Base-by-base conservation (phyloP, 2,113 vertebrate species). In the Varanus salvator region DNA sequence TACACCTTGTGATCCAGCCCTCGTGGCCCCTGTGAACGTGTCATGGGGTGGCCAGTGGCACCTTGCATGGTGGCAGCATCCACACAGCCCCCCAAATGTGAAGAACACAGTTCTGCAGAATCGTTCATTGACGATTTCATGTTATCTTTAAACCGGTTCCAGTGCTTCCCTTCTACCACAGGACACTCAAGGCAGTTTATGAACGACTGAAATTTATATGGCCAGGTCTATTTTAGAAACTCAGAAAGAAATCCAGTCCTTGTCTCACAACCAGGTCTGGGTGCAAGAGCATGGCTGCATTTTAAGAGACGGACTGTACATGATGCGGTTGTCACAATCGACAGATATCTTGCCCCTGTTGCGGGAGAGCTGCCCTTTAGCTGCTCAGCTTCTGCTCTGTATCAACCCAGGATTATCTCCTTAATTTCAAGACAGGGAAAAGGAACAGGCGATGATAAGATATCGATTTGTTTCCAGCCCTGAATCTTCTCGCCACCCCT, bases 391-490 rank as follows among this genome's bases (percentile, higher is more conserved):
- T 88, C 48, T 80, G 54, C 11, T 27, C 27, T 54, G 9, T 71
- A 57, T 72, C 31, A 34, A 4, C 60, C 23, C 15, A 21, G 14
- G 6, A 66, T 38, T 52, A 50, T 12, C 21, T 80, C 75, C 31
- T 80, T 50, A 44, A 69, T 87, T 12, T 38, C 66, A 31, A n/a
- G 84, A 52, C 8, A 31, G 44, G 50, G 44, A 52, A 85, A 85
- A 71, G 68, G 52, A 52, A 81, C 29, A 88, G 48, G 12, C 69
- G 31, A 44, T 71, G n/a, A 81, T 11, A 29, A 66, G 23, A 9
- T 54, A 88, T 88, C 57, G 78, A 88, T 88, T 81, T 81, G 34
- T 81, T 72, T n/a, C 76, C 86, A 9, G 3, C 9, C 50, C 77
- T 80, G 48, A 87, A 87, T 54, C 44, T 80, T 87, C 85, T 6